These are phyloP conservation scores for Fistularia tabacaria DNA, from an alignment of 2,797 vertebrate genomes.

Conservation along the genomic window DNA sequence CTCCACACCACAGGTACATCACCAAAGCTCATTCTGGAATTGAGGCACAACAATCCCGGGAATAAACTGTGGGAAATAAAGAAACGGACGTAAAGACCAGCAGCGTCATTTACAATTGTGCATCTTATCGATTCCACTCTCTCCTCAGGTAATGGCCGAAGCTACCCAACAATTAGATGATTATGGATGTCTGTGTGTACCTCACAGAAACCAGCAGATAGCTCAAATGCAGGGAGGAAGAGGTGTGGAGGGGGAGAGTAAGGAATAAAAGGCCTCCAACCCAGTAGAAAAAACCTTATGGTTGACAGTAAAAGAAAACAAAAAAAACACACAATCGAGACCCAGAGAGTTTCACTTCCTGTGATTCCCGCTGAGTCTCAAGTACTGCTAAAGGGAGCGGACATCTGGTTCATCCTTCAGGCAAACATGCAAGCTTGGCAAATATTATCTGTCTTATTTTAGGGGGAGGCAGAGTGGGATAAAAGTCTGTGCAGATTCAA, in stretches of 20 bases:
- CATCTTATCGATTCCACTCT: constrained; percentile 56
- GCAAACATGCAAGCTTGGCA: constrained; percentile 16
- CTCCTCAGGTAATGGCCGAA: constrained; percentile 57
- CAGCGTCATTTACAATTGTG: constrained; percentile 50
- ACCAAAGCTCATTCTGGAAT: too few species aligned
- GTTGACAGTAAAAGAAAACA: constrained; percentile 14
- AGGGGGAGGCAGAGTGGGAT: too few species aligned
- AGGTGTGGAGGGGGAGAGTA: background rate
- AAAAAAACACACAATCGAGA: constrained; percentile 3
- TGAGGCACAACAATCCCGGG: constrained; percentile 5
- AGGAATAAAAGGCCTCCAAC: constrained; percentile 18
- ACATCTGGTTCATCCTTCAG: constrained; percentile 45
- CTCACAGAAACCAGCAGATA: constrained; percentile 35
- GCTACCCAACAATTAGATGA: constrained; percentile 64
- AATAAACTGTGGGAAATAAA: constrained; percentile 26
- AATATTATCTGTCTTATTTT: constrained; percentile 27
- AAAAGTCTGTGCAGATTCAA: too few species aligned
- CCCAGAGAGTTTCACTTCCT: constrained; percentile 6
- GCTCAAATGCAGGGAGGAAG: constrained; percentile 11
- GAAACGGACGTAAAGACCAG: constrained; percentile 36
- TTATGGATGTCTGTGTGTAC: constrained; percentile 50
- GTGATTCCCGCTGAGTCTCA: too few species aligned
- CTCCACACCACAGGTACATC: too few species aligned
- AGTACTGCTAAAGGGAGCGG: constrained; percentile 31
- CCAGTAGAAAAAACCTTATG: constrained; percentile 19